Base-by-base conservation (phyloP, 1,140 invertebrate species). In the Drosophila novamexicana region DNA sequence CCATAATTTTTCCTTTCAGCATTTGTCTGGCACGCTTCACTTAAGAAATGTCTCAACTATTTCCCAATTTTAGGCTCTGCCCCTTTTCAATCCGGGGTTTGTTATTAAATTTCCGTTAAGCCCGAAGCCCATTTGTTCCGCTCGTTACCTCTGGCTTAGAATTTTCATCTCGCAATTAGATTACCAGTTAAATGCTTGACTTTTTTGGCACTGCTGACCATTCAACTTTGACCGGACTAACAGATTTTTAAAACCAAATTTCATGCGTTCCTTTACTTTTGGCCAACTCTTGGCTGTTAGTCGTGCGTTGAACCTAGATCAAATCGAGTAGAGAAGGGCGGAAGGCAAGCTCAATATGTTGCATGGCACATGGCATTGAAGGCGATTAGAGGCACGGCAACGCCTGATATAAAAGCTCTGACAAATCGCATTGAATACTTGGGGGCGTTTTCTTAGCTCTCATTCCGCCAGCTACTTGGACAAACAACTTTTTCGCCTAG, bases 121-220 rank as follows among this genome's bases (percentile, higher is more conserved):
- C 18, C 10, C 50, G 7, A 44, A 10, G 5, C 4, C 40, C 16
- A 34, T 58, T 44, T 32, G 14, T 3, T 18, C 6, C 1, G 16
- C 29, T 12, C 57, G 22, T 57, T 53, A 50, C 49, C 34, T 34
- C 32, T 34, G 29, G 14, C 4, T 45, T 7, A 29, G 18, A 44
- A 81, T 81, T 81, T 81, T 63, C 78, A 73, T 81, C 62, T 77
- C 62, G 68, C 78, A 81, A 77, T 81, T 73, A 81, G 58, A 81
- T 81, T 73, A 61, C 42, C 44, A 68, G 56, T 29, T 44, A 39
- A 79, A 65, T 49, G 56, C 44, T 65, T 75, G 71, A 56, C 54
- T 44, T 34, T 22, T 44, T 45, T 29, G 8, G 5, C 18, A 22
- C 29, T 59, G 47, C 22, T 57, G 75, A 75, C 78, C 78, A 67